phyloP scores from a whole-genome alignment of 2,797 vertebrate species.

The Cynodonichthys magdalenae region DNA sequence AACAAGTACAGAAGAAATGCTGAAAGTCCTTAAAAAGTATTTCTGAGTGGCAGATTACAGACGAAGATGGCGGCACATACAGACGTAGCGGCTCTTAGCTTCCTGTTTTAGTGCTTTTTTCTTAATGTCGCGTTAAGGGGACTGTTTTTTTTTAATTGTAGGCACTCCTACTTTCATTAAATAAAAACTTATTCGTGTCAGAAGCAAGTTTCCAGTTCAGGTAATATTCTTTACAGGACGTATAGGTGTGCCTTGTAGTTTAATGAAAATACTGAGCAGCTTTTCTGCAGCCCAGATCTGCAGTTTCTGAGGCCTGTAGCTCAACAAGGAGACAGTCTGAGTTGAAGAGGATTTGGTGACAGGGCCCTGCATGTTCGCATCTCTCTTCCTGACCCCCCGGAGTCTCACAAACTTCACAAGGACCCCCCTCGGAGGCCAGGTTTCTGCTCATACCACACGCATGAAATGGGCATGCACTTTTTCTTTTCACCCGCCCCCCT shows the following conservation, averaged over 20 bases:
- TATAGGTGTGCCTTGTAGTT: conserved; percentile 8
- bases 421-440: conserved; percentile 42
- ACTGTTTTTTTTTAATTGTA: too few relatives aligned
- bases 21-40: neutral
- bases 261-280: conserved; percentile 13
- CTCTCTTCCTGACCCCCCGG: conserved; percentile 46
- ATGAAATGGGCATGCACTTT: conserved; percentile 25
- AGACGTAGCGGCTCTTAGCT: too few relatives aligned
- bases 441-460: conserved; percentile 32
- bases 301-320: conserved; percentile 36
- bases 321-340: conserved; percentile 42
- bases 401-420: conserved; percentile 57
- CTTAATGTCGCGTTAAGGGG: too few relatives aligned
- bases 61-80: too few relatives aligned
- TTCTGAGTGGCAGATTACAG: too few relatives aligned
- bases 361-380: conserved; percentile 40
- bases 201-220: neutral
- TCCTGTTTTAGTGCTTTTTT: too few relatives aligned
- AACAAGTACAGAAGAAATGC: neutral
- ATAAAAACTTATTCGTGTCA: too few relatives aligned
- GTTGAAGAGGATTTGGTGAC: conserved; percentile 43
- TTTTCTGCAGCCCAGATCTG: neutral
- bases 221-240: neutral
- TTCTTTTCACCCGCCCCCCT: too few relatives aligned
- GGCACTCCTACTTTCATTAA: too few relatives aligned